Conservation (phyloP, 2,113 vertebrate species). For the Ammodytes dubius region DNA sequence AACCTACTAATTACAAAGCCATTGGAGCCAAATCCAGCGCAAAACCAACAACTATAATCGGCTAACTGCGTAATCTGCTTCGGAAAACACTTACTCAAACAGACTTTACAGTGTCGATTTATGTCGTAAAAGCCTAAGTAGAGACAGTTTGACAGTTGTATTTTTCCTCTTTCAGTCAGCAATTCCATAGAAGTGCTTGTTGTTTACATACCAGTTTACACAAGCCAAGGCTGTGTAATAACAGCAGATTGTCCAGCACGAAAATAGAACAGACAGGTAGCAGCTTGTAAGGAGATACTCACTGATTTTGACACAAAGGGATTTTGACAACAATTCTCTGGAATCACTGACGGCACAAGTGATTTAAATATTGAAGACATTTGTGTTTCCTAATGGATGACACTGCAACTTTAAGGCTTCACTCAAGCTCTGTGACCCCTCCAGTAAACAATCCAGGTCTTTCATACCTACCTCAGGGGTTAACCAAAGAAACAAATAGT, state of each 20-base stretch:
- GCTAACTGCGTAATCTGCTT: conserved; percentile 27
- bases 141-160: neutral
- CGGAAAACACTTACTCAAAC: conserved; percentile 8
- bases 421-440: neutral
- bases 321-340: too few species aligned
- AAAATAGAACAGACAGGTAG: too few species aligned
- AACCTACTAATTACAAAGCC: conserved; percentile 35
- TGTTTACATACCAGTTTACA: too few species aligned
- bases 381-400: conserved; percentile 7
- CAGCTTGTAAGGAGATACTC: too few species aligned
- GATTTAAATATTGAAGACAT: neutral
- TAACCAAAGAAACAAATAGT: conserved; percentile 21
- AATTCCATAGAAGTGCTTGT: too few species aligned
- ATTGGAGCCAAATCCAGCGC: conserved; percentile 52
- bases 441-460: neutral
- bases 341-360: too few species aligned
- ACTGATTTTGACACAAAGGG: too few species aligned
- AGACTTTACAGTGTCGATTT: neutral
- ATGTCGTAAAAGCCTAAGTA: neutral
- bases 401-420: neutral
- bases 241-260: too few species aligned
- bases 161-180: neutral
- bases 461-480: neutral
- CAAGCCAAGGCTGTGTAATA: too few species aligned
- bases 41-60: conserved; percentile 57